Base-by-base conservation (phyloP, 2,113 vertebrate species). In the Aspiorhynchus laticeps region DNA sequence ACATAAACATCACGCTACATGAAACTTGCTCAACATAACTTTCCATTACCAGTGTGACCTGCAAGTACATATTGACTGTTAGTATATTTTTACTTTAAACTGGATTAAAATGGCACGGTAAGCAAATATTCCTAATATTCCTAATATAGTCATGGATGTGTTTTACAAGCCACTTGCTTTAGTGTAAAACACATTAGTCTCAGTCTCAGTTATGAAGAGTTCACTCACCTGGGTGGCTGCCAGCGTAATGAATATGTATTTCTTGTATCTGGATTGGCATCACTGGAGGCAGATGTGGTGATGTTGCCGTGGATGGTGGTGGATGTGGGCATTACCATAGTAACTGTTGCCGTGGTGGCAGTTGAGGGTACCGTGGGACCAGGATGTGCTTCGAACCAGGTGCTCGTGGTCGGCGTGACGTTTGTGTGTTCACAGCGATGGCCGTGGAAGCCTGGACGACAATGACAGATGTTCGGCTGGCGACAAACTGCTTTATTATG, bases 391-490 rank as follows among this genome's bases (percentile, higher is more conserved):
- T n/a, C 84, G 1, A 28, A 12, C 12, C 0, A 41, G 7, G 63
- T 14, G 2, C 65, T 5, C 5, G 2, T 24, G 36, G 90, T 73
- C 7, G 43, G 1, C 0, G 36, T 73, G 17, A 65, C 67, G 0
- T 21, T 41, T 31, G 88, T 24, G 1, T 89, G 71, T 86, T 92
- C 85, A 71, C 94, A 93, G 21, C 90, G 90, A 53, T 85, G 31
- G 41, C 93, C 92, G 0, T 77, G 84, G 80, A 91, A 93, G 73
- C 89, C 91, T 3, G 2, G 69, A 1, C 53, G 87, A 80, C 92
- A 93, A 51, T 76, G 43, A 12, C 94, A 94, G 28, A 33, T 78
- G 74, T 90, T 90, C 1, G 74, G 51, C n/a, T 15, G 86, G 3
- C 69, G 91, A 53, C 94, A 94, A 24, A 83, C 2, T 0, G 85